A percentile compares a stretch with the other conserved stretches of the same genome.
phyloP scores from a whole-genome alignment of 2,113 vertebrate genomes.

The Ahaetulla prasina region DNA sequence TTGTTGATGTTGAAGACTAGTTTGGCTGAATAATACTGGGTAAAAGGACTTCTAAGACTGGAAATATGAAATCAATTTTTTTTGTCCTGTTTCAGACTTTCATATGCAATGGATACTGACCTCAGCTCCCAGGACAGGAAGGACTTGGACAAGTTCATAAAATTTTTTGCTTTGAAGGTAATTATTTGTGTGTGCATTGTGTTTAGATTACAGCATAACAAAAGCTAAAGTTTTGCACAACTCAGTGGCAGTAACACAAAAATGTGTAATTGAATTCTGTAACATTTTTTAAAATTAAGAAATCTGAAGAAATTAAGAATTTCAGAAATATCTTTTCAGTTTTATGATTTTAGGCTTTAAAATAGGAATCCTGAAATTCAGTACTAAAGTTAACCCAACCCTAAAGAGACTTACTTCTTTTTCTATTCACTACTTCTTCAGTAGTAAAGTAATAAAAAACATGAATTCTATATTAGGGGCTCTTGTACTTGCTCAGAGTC shows the following conservation, averaged over 20 bases:
- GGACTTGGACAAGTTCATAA: slow-evolving; percentile 99
- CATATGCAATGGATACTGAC: slow-evolving; percentile 91
- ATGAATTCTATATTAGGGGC: background rate
- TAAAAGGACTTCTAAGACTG: slow-evolving; percentile 8
- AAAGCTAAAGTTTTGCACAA: background rate
- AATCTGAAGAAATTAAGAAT: background rate
- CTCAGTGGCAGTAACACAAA: background rate
- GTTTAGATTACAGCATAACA: slow-evolving; percentile 4
- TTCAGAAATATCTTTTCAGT: background rate
- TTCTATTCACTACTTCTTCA: no score
- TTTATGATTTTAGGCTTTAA: background rate
- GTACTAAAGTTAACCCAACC: background rate
- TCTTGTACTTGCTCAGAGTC: background rate
- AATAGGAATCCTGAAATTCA: background rate
- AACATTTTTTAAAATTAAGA: background rate
- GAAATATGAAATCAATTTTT: background rate
- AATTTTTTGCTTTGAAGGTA: slow-evolving; percentile 99
- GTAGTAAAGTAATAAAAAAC: background rate
- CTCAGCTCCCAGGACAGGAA: slow-evolving; percentile 96
- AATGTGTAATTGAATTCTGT: background rate
- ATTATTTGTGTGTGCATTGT: slow-evolving; percentile 29
- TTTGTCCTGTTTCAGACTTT: slow-evolving; percentile 67
- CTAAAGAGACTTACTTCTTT: no score
- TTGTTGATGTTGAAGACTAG: background rate
- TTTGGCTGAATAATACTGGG: background rate